phyloP scores from a whole-genome alignment of 2,113 vertebrate species.

The Nestor notabilis region DNA sequence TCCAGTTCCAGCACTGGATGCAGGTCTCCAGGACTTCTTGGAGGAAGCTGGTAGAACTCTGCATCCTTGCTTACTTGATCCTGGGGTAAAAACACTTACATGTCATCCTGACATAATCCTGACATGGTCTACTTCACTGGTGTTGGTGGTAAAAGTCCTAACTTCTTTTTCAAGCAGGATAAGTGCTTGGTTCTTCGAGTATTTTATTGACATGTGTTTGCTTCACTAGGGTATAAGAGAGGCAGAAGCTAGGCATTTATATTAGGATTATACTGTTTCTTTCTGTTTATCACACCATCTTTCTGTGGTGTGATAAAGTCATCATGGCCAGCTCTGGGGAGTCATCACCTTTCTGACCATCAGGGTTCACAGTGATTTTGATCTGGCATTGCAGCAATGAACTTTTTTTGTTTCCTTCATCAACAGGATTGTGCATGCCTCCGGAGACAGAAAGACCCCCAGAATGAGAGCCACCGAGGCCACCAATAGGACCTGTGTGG shows the following conservation, averaged over 20 bases:
- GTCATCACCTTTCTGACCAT: not conserved
- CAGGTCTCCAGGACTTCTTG: not conserved
- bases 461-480: not conserved
- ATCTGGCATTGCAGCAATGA: not conserved
- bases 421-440: not conserved
- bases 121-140: not conserved
- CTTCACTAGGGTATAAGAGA: not conserved
- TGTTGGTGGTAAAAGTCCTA: not conserved
- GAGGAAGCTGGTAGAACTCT: not conserved
- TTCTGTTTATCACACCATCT: not conserved
- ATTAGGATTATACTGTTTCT: not conserved
- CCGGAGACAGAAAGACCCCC: not conserved
- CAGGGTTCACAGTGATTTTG: not conserved
- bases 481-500: not conserved
- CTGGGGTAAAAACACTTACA: not conserved
- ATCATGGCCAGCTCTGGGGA: not conserved
- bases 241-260: not conserved
- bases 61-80: not conserved
- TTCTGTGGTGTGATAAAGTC: not conserved
- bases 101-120: not conserved
- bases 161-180: not conserved
- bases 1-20: not conserved
- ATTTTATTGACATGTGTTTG: not conserved
- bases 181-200: not conserved
- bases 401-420: not conserved